Base-by-base conservation (phyloP, 2,113 vertebrate species). In the Triplophysa rosa region DNA sequence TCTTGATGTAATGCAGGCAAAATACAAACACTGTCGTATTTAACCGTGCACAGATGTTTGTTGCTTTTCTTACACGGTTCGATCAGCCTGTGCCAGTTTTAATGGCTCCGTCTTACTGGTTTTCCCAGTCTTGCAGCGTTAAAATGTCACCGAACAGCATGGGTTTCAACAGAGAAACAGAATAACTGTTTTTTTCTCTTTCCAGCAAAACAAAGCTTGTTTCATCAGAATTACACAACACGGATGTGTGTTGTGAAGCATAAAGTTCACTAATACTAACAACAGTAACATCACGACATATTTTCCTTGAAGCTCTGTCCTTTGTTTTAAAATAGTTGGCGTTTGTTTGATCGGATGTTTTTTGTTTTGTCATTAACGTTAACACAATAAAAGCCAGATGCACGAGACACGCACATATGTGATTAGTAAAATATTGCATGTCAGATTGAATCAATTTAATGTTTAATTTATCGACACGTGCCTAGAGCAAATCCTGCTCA, bases 71-170 rank as follows among this genome's bases (percentile, higher is more conserved):
- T 24, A 21, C 24, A 16, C 33, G 19, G 62, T 33, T 33, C 64
- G 61, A 1, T 1, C 19, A 52, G 47, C 17, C 62, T 37, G 24
- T 26, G 29, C 19, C 8, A 17, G 23, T 19, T 37, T 62, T 21
- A 58, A n/a, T 21, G n/a, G 7, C 16, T 12, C 16, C 40, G 72
- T 63, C 71, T 63, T 17, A 13, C 40, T 74, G 58, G 40, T 47
- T 74, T 74, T 13, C 71, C 9, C 21, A 29, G 71, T 63, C 58
- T 6, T 63, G 58, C 58, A 65, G 74, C 19, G 74, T 77, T 64
- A 23, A 58, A 63, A 77, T 65, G 62, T 33, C 47, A 37, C 45
- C 5, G 14, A 37, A 77, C 61, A 52, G 62, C 74, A 37, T 54
- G 74, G 26, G 8, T 63, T 74, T 74, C 21, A 10, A 21, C 29